A percentile compares a stretch with the other conserved stretches of the same genome.
Conservation (phyloP, 2,113 vertebrate species). For the Neodontobutis hainanensis region DNA sequence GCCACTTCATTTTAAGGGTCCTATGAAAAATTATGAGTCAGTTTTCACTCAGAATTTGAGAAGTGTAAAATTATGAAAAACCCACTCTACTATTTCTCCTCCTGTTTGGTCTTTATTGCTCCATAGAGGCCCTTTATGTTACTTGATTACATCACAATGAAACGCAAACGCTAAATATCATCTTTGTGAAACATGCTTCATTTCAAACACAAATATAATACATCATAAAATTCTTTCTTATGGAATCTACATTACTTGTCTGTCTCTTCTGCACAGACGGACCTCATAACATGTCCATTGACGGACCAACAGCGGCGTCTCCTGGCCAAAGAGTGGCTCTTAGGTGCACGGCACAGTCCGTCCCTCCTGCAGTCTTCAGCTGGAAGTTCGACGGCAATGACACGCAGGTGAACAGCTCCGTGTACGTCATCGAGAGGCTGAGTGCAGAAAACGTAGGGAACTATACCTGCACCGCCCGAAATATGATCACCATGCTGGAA, state of each 20-base stretch:
- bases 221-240: no score
- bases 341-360: constrained; percentile 53
- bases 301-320: constrained; percentile 19
- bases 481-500: constrained; percentile 54
- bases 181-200: no score
- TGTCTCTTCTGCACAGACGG: constrained; percentile 53
- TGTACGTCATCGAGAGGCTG: constrained; percentile 53
- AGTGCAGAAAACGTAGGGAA: constrained; percentile 40
- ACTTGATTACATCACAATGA: no score
- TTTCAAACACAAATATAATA: no score
- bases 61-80: no score
- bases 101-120: no score
- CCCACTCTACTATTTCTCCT: no score
- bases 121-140: no score
- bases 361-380: constrained; percentile 59
- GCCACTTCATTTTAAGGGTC: no score
- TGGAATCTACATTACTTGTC: not conserved
- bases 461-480: constrained; percentile 71
- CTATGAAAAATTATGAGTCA: no score
- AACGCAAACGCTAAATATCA: no score
- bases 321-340: constrained; percentile 49
- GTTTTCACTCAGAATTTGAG: no score
- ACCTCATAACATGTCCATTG: constrained; percentile 60
- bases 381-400: constrained; percentile 66
- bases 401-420: constrained; percentile 24